Evolutionary conservation across 2,888 invertebrate species (phyloP), one percentile per base, ranked within the genome.

Genomic region (Pherbina coryleti): DNA sequence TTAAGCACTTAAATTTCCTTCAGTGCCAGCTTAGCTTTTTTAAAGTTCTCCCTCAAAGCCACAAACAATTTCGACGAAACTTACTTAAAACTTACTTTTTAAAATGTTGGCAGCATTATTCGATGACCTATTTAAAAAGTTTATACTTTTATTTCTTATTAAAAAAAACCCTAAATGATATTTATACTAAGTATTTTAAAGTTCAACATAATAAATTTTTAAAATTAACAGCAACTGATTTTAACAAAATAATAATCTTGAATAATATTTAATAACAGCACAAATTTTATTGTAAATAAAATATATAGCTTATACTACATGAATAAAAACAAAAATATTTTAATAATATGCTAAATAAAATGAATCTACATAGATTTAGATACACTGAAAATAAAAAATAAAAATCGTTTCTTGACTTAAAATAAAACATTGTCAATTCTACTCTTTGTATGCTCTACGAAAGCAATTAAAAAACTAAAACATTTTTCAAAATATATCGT

Each of bases 341-440:
- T 8, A 25, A 28, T 57, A 37, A 67, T 25, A 22, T 22, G 28
- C 22, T 34, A 76, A 22, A 60, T 34, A 76, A 22, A 60, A 49
- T 62, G 44, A 67, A 34, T n/a, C 19, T 34, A 66, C 19, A 66
- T 34, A 66, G 44, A 34, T 1, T 34, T n/a, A 67, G 22, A 14
- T 34, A 37, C 31, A 34, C 31, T n/a, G 9, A 67, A 19, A 44
- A 44, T 7, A 37, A 37, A 44, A 44, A 37, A 37, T 7, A 55
- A 17, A 28, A 60, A 25, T 14, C 17, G 28, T 60, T 60, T 67
- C 37, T 34, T 34, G 9, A 66, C 19, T 34, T n/a, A 67, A 22
- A 19, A 67, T 66, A 66, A 64, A 22, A 69, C 49, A 49, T 62
- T 73, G 73, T 73, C 73, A 73, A 73, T 73, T 73, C 62, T 60